Conservation (phyloP, 2,113 vertebrate species). For the Albula goreensis region DNA sequence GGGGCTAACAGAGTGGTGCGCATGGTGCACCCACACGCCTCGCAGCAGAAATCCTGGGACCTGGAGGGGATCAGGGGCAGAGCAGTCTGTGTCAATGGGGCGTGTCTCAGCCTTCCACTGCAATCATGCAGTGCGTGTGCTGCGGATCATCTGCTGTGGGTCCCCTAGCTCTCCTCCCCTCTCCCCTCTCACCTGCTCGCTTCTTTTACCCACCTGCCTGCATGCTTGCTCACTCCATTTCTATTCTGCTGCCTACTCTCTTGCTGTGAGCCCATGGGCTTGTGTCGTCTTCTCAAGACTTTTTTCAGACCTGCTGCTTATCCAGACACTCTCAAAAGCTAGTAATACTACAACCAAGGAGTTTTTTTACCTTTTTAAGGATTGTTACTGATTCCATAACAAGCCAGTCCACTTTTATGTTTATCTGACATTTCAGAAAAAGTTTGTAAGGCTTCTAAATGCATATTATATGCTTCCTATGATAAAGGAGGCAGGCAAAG, state of each 20-base stretch:
- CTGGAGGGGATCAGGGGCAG: constrained; percentile 57
- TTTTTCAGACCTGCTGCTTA: not conserved
- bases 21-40: constrained; percentile 84
- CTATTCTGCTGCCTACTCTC: too few relatives aligned
- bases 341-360: not conserved
- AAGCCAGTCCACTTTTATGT: not conserved
- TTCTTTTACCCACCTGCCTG: not conserved
- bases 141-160: too few relatives aligned
- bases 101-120: not conserved
- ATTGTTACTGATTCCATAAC: not conserved
- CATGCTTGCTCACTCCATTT: too few relatives aligned
- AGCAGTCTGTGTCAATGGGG: not conserved
- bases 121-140: too few relatives aligned
- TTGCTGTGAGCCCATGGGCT: not conserved
- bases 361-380: too few relatives aligned
- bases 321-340: not conserved
- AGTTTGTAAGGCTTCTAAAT: not conserved
- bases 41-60: constrained; percentile 95
- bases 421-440: not conserved
- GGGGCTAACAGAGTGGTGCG: constrained; percentile 80
- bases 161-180: too few relatives aligned
- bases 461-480: not conserved
- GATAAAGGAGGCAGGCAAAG: not conserved
- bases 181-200: too few relatives aligned
- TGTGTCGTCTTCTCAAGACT: not conserved